Conservation (phyloP, 30 jellyfish, hydroid and myxozoan species). For the Hydractinia symbiolongicarpus region DNA sequence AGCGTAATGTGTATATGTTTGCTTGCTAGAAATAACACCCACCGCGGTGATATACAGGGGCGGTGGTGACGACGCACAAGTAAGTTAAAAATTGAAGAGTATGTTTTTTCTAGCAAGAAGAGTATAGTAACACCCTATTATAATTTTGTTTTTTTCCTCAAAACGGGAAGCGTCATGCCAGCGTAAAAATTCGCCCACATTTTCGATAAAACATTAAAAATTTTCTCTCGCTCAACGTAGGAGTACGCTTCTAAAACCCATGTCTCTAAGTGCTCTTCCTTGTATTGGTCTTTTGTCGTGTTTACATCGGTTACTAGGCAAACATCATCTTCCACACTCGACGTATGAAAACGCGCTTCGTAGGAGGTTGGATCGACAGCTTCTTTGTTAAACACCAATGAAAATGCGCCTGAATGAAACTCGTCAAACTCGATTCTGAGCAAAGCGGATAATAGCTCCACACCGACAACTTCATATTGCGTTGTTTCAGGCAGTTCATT, state of each 20-base stretch:
- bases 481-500: conserved; percentile 70
- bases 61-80: too few species aligned
- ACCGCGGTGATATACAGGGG: too few species aligned
- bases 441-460: conserved; percentile 51
- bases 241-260: conserved; percentile 63
- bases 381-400: conserved; percentile 54
- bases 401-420: conserved; percentile 51
- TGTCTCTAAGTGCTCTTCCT: conserved; percentile 47
- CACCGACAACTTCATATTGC: conserved; percentile 67
- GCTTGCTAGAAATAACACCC: too few species aligned
- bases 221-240: conserved; percentile 68
- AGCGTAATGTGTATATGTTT: too few species aligned
- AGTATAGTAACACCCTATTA: too few species aligned
- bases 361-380: conserved; percentile 69
- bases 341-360: conserved; percentile 52
- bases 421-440: conserved; percentile 70
- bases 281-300: conserved; percentile 25
- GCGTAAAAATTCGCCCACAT: conserved; percentile 45
- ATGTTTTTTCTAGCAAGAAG: too few species aligned
- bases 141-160: neutral
- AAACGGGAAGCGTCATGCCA: neutral
- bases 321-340: conserved; percentile 59
- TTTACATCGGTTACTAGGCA: conserved; percentile 74
- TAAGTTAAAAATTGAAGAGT: too few species aligned
- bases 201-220: conserved; percentile 55